These are phyloP conservation scores for Heliocidaris tuberculata DNA, from an alignment of 35 echinoderm and acorn worm species.

Conservation along the genomic window DNA sequence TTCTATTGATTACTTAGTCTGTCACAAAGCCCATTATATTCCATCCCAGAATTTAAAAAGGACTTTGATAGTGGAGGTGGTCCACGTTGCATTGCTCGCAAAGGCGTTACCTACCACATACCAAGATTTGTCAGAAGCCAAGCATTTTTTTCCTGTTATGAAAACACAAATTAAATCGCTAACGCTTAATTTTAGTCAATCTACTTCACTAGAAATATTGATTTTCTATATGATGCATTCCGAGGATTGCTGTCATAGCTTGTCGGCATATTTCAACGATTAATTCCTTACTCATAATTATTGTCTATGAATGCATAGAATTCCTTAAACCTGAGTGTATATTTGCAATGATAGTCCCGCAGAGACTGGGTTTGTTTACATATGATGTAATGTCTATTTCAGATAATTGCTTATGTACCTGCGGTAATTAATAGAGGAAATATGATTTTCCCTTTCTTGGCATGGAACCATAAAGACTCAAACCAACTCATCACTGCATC, in stretches of 20 bases:
- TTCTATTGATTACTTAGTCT: not conserved
- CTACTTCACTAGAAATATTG: not conserved
- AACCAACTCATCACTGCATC: not conserved
- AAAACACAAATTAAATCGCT: not conserved
- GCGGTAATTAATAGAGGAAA: not conserved
- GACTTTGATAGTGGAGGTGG: not conserved
- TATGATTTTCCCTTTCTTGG: not conserved
- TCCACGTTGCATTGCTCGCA: not conserved
- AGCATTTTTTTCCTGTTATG: not conserved
- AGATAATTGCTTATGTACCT: not conserved
- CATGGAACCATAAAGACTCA: not conserved
- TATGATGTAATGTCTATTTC: not conserved
- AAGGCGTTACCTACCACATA: not conserved
- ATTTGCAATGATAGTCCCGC: not conserved
- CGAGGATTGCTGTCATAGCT: not conserved
- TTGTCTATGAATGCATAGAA: not conserved
- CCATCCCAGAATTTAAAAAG: not conserved
- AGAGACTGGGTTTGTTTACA: not conserved
- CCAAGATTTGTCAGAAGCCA: not conserved
- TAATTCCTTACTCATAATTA: slow-evolving; percentile 4
- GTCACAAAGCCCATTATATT: not conserved
- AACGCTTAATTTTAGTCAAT: not conserved
- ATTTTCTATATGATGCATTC: not conserved
- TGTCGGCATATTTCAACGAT: not conserved
- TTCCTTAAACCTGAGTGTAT: not conserved